Evolutionary conservation across 2,797 vertebrate species (phyloP), one percentile per base, ranked within the genome.

Genomic region (Macropodus opercularis): DNA sequence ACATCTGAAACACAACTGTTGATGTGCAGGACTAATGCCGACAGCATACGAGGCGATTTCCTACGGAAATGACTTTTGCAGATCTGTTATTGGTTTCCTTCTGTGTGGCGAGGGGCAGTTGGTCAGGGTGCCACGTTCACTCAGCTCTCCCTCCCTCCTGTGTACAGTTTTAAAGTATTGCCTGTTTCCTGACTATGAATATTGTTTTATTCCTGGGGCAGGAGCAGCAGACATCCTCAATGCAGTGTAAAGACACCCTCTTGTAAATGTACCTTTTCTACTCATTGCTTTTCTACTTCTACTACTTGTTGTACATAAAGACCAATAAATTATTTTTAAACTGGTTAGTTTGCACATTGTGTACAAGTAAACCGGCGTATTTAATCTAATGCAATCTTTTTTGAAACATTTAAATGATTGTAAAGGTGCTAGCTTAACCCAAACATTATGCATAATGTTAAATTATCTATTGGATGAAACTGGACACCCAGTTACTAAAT

Each of bases 271-370:
- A 63, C 64, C 80, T 92, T 93, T 92, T 93, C 87, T 93, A 92
- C 86, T 89, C 77, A 79, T 84, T 84, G 70, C 60, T 89, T 91
- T 91, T 91, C 82, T 91, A 88, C 87, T 88, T 75, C 60, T 71
- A 82, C 75, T n/a, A 70, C 75, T 15, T 55, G 83, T 75, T 93
- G 92, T 94, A 92, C 70, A 94, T 89, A 93, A 84, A 89, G 72
- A 92, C 68, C 86, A 93, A 94, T 93, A 93, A 93, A 93, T 93
- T 93, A 93, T 93, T 93, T 93, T 92, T 87, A 86, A 90, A 92
- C 84, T 44, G 40, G 8, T 62, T 49, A 3, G 8, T 57, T 49
- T 44, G 54, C 15, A 60, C 41, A 27, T 31, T 48, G 15, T 50
- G 17, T 18, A 2, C 15, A 17, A 27, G 7, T 38, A 18, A 39